Base-by-base conservation (phyloP, 2,797 vertebrate genomes). In the Sebastes nivosus region DNA sequence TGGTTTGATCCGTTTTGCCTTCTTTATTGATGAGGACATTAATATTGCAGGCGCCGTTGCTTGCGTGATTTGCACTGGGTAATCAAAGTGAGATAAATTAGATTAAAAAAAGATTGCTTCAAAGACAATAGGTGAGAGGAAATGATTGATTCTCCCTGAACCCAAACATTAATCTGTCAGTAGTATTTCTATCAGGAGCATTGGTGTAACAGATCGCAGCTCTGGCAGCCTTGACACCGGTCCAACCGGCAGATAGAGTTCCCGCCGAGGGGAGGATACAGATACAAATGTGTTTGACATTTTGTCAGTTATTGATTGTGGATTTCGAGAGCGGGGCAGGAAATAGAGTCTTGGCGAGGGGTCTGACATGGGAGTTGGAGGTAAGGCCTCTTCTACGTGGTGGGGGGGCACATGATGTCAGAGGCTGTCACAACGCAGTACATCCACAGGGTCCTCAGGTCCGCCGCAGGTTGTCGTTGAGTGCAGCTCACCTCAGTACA, bases 231-330 rank as follows among this genome's bases (percentile, higher is more conserved):
- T 73, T 86, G 81, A 91, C 87, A 81, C 72, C 22, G 14, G 55
- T 74, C 74, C 74, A 71, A 75, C 68, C 65, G 13, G 38, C 79
- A 76, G 88, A 87, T 72, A 50, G 75, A 80, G 79, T 81, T 88
- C 82, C 79, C 46, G 73, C 76, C 30, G 58, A 79, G 67, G 60
- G 57, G 64, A 66, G 64, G 81, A 83, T 77, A 83, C 63, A 75
- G 77, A 90, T 80, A 89, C 84, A 86, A 90, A 87, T 85, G 79
- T 84, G 83, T 90, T 82, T 88, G 92, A 92, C 91, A 90, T 90
- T 90, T 92, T 88, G 88, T 81, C 88, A 87, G 81, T 46, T 89
- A 92, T 93, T 22, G 89, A 93, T 89, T 68, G 67, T 55, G 63
- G 73, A 88, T 75, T 60, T 68, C 3, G 32, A 87, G 69, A 78